Base-by-base conservation (phyloP, 2,888 invertebrate species). In the Ennomos fuscantarius region DNA sequence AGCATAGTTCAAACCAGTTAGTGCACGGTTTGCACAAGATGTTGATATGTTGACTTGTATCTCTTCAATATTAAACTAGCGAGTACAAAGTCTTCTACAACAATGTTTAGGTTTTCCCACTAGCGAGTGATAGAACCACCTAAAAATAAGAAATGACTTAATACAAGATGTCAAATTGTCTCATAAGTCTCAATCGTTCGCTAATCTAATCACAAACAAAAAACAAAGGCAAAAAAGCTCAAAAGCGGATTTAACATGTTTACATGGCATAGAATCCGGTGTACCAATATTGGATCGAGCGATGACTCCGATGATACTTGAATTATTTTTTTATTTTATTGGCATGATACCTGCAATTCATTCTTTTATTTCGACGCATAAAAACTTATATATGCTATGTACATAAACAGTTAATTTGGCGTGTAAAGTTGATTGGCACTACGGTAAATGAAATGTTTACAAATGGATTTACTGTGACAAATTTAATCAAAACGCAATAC, bases 71-170 rank as follows among this genome's bases (percentile, higher is more conserved):
- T 62, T 44, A 53, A 57, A 56, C 50, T 44, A 53, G 52, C 46
- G 49, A 44, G 61, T 58, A 52, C 75, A 79, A 76, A 81, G 76
- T 78, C 69, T 69, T 40, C 10, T 24, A 41, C 36, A 74, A 73
- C 68, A 67, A 74, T 70, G 67, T 78, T n/a, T 73, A 63, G 84
- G 82, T 79, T 84, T 86, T 84, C 67, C 84, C 82, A 60, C 43
- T 65, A 50, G 58, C 62, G 47, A 54, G 62, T 86, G 81, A 87
- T 73, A 74, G 73, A 82, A 80, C 74, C 73, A 53, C 66, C 86
- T 82, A 86, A 86, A 89, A 90, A 89, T 89, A 90, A 76, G 73
- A 79, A 84, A 82, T 90, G 87, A 92, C 83, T 82, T 83, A 88
- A 88, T 82, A 78, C 76, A 67, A n/a, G n/a, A 70, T 78, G 82